A percentile compares a stretch with the other conserved stretches of the same genome.
Evolutionary conservation across 2,113 vertebrate genomes (phyloP).

Genomic region (Spheniscus mendiculus): DNA sequence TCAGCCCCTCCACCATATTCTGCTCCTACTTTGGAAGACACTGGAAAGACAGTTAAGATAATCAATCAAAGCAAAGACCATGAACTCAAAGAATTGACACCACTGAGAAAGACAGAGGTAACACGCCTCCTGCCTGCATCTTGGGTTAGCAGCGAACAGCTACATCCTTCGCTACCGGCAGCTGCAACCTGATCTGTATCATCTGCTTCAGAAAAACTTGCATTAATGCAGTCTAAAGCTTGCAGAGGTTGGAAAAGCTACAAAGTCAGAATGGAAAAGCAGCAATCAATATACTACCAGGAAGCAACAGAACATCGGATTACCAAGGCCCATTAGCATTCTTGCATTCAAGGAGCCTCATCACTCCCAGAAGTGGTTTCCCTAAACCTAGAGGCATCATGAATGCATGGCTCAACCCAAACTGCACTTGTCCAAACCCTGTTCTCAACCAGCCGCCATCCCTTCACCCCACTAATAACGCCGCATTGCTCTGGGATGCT

Average conservation of each 20-base stretch:
- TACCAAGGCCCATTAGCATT: neutral
- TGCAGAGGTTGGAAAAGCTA: neutral
- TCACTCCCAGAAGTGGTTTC: fast-evolving
- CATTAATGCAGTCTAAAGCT: neutral
- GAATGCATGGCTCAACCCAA: neutral
- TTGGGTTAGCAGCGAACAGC: neutral
- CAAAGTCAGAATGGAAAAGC: neutral
- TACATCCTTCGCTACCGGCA: neutral
- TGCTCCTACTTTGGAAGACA: neutral
- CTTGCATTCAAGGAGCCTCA: neutral
- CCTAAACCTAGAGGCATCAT: neutral
- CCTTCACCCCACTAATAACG: neutral
- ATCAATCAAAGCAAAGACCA: neutral
- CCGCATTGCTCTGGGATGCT: neutral
- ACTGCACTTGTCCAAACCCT: neutral
- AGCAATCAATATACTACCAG: neutral
- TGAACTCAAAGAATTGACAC: neutral
- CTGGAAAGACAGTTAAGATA: neutral
- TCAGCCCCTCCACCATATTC: neutral
- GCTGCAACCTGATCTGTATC: neutral
- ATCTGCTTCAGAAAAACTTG: neutral
- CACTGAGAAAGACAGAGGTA: neutral
- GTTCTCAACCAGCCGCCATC: neutral
- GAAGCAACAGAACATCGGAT: neutral
- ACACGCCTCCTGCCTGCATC: neutral